Evolutionary conservation across 2,113 vertebrate genomes (phyloP).

Genomic region (Dromas ardeola): DNA sequence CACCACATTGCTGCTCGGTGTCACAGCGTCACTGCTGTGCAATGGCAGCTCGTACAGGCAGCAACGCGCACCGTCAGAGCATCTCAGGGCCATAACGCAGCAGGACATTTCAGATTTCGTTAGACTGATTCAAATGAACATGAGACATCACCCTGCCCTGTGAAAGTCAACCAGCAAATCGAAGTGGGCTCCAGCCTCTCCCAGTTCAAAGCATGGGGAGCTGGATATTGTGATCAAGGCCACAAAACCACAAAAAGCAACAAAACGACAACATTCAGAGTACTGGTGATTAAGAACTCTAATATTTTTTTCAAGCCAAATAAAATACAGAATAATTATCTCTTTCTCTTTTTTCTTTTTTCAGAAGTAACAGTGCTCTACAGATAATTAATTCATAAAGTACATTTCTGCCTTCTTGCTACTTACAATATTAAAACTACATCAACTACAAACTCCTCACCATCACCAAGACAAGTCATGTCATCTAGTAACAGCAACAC

Average conservation of each 20-base stretch:
- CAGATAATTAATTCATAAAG: background rate
- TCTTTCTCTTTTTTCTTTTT: background rate
- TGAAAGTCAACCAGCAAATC: background rate
- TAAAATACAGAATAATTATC: background rate
- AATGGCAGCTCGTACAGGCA: background rate
- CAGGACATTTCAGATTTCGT: background rate
- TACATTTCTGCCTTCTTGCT: background rate
- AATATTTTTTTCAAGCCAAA: background rate
- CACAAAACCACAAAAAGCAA: background rate
- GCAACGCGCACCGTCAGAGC: background rate
- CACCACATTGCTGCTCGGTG: background rate
- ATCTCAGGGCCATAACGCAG: background rate
- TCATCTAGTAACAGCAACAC: background rate
- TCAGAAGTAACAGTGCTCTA: background rate
- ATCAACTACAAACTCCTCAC: background rate
- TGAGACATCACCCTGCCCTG: background rate
- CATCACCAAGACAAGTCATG: accelerated
- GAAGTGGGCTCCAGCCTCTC: background rate
- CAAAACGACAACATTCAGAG: background rate
- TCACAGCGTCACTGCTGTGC: background rate
- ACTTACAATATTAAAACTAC: background rate
- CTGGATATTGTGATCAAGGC: background rate
- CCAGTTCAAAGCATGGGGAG: background rate
- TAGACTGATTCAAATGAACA: background rate
- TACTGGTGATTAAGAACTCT: too few species aligned